A percentile compares a stretch with the other conserved stretches of the same genome.
phyloP scores from a whole-genome alignment of 2,888 invertebrate genomes.

The Drosophila villosipedis region DNA sequence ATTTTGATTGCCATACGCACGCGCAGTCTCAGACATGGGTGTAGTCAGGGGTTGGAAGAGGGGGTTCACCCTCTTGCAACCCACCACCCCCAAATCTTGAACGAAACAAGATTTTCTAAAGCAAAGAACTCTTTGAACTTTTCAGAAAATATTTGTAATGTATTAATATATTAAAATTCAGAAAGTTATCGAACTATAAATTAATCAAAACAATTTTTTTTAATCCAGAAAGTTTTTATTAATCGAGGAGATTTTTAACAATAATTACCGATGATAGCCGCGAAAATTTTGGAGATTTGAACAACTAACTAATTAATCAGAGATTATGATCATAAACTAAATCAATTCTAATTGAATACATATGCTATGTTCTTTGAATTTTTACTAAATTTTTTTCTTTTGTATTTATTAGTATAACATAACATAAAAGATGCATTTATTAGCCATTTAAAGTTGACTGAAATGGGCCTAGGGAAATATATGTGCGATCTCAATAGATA shows the following conservation, averaged over 20 bases:
- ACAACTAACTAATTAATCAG: not conserved
- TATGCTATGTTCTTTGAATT: not conserved
- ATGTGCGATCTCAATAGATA: not conserved
- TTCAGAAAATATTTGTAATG: no score
- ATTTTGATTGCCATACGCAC: conserved; percentile 76
- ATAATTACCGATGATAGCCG: not conserved
- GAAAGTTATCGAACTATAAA: not conserved
- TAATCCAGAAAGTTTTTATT: not conserved
- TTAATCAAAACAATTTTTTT: not conserved
- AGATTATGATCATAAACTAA: not conserved
- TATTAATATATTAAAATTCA: no score
- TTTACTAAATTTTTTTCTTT: not conserved
- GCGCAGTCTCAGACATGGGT: conserved; percentile 46
- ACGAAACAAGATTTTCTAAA: not conserved
- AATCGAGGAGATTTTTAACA: not conserved
- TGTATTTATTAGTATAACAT: not conserved
- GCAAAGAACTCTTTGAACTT: not conserved
- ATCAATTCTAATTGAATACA: not conserved
- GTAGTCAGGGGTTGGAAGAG: not conserved
- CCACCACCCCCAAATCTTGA: not conserved
- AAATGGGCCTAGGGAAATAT: not conserved
- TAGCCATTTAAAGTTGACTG: not conserved
- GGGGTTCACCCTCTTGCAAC: not conserved
- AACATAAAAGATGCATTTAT: not conserved
- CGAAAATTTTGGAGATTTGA: not conserved